A percentile compares a stretch with the other conserved stretches of the same genome.
phyloP scores from a whole-genome alignment of 2,797 vertebrate species.

The Xenopus petersii region DNA sequence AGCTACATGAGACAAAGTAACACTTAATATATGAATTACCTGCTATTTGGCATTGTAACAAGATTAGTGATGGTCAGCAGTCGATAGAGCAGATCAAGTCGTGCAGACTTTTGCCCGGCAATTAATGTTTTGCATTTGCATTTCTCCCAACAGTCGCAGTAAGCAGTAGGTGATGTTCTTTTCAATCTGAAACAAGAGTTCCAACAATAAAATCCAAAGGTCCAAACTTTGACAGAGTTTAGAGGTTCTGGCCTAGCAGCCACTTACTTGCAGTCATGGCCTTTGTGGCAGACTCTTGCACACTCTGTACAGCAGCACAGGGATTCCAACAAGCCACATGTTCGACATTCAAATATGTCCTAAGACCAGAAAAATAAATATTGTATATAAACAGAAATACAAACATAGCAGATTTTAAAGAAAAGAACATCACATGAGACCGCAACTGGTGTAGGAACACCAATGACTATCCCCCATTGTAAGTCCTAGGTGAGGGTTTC shows the following conservation, averaged over 20 bases:
- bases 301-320: constrained; percentile 98
- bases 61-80: constrained; percentile 95
- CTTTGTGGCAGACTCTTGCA: constrained; percentile 97
- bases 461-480: no score
- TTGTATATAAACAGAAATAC: no score
- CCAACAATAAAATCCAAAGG: neutral
- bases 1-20: no score
- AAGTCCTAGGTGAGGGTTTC: no score
- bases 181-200: constrained; percentile 76
- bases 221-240: neutral
- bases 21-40: constrained; percentile 58
- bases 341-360: constrained; percentile 98
- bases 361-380: constrained; percentile 55
- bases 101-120: constrained; percentile 95
- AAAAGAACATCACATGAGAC: no score
- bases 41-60: constrained; percentile 96
- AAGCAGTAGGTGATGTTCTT: constrained; percentile 94
- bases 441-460: no score
- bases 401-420: no score
- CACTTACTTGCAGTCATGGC: constrained; percentile 98
- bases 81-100: constrained; percentile 91
- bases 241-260: no score
- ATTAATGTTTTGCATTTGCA: constrained; percentile 98
- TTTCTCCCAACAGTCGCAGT: constrained; percentile 99
- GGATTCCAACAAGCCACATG: constrained; percentile 94